Evolutionary conservation across 2,797 vertebrate genomes (phyloP), one percentile per base, ranked within the genome.

Genomic region (Pseudomugil tenellus): DNA sequence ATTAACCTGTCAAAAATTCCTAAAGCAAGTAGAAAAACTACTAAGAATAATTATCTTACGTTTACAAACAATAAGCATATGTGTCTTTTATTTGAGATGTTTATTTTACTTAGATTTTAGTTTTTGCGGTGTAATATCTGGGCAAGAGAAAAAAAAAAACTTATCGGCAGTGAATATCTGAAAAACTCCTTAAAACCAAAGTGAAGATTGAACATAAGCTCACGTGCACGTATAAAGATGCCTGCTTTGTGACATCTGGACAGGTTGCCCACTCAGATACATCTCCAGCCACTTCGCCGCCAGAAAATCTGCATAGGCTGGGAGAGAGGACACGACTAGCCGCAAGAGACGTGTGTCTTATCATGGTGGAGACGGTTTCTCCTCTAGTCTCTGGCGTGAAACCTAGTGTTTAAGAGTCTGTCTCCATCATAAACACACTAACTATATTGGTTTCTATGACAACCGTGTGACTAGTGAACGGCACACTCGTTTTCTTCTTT

Each of bases 181-280:
- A 6, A 4, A 37, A 17, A 1, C 23, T 2, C 16, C 13, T 54
- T 4, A 3, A 54, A 41, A 32, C 16, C 6, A 12, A 26, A 12
- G 11, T 35, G 3, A 10, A 34, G 11, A n/a, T 35, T 25, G 19
- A 37, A 13, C 21, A 29, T 1, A 10, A 26, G 81, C 94, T 94
- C 85, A 95, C 95, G 57, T 96, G 94, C 0, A 96, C 85, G 51
- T 96, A 96, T 19, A 96, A 84, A 17, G 93, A 92, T 11, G 94
- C 93, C 65, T 90, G 79, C 10, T 85, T 4, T 1, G 63, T 53
- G 43, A 79, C 67, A 9, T 34, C 21, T 2, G 62, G 3, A 3
- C 67, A 53, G 16, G 48, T 46, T 11, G 64, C 12, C 17, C 59
- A 6, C 1, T 58, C 75, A 21, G 26, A 26, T 0, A 1, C 71